Conservation (phyloP, 1,140 invertebrate genomes). For the Heliconius eleuchia region DNA sequence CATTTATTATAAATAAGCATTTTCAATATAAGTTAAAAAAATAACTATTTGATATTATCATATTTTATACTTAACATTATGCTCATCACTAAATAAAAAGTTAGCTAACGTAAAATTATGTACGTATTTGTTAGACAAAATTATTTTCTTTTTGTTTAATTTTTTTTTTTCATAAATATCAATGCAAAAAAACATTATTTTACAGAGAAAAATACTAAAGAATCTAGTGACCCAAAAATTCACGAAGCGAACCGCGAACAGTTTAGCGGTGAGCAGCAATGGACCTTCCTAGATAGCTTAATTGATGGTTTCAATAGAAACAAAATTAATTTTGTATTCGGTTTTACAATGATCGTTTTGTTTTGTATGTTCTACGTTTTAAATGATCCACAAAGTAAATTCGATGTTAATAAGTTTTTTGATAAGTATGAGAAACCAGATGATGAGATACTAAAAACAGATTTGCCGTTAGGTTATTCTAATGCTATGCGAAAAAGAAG, state of each 20-base stretch:
- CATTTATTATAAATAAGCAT: too few relatives aligned
- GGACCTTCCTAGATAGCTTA: slow-evolving; percentile 63
- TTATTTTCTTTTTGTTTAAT: neutral
- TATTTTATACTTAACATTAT: too few relatives aligned
- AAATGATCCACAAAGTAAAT: slow-evolving; percentile 45
- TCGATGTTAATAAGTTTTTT: slow-evolving; percentile 42
- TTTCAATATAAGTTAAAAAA: too few relatives aligned
- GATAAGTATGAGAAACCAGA: slow-evolving; percentile 28
- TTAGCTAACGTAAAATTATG: too few relatives aligned
- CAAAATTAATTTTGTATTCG: slow-evolving; percentile 48
- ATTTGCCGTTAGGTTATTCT: slow-evolving; percentile 61
- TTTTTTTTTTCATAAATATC: neutral
- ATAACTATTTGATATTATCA: too few relatives aligned
- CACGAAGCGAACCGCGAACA: slow-evolving; percentile 64
- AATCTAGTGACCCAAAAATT: slow-evolving; percentile 55
- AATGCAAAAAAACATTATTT: slow-evolving; percentile 54
- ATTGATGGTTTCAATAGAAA: slow-evolving; percentile 54
- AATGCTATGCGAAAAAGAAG: slow-evolving; percentile 48
- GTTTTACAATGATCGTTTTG: slow-evolving; percentile 50
- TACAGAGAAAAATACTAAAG: slow-evolving; percentile 62
- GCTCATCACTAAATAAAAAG: too few relatives aligned
- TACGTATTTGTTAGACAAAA: too few relatives aligned
- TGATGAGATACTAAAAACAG: slow-evolving; percentile 30
- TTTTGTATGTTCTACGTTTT: slow-evolving; percentile 34
- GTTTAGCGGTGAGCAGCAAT: slow-evolving; percentile 43